Conservation (phyloP, 2,888 invertebrate genomes). For the Agrochola circellaris region DNA sequence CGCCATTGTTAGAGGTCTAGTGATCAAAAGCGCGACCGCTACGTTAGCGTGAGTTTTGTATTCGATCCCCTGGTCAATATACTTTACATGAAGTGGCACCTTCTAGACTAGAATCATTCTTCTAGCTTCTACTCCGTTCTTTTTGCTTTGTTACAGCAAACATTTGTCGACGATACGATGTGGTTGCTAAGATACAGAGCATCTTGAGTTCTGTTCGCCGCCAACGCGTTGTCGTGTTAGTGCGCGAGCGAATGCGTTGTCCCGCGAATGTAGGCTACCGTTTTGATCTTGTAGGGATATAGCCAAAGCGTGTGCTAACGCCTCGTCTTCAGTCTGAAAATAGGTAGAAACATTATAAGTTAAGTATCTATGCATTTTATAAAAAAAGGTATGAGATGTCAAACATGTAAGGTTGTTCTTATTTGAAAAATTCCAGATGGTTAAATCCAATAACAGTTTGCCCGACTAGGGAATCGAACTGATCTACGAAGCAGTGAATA, state of each 20-base stretch:
- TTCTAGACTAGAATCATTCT: conserved; percentile 20
- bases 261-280: conserved; percentile 78
- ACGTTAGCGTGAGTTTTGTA: too few relatives aligned
- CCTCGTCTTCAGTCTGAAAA: conserved; percentile 96
- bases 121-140: neutral
- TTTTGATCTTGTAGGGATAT: conserved; percentile 92
- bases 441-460: too few relatives aligned
- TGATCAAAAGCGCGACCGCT: too few relatives aligned
- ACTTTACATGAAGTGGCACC: conserved; percentile 15
- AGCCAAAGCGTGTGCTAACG: conserved; percentile 95
- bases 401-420: neutral
- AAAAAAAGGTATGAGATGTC: neutral
- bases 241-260: conserved; percentile 88
- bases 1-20: too few relatives aligned
- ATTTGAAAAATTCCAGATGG: too few relatives aligned
- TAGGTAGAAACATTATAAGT: neutral
- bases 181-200: conserved; percentile 79
- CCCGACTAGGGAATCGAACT: too few relatives aligned
- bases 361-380: neutral
- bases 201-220: conserved; percentile 84
- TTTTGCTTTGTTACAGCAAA: neutral
- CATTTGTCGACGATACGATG: neutral
- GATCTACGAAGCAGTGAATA: too few relatives aligned
- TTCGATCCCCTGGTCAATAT: too few relatives aligned
- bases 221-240: conserved; percentile 84